Evolutionary conservation across 2,113 vertebrate species (phyloP).

Genomic region (Phylloscopus trochiloides): DNA sequence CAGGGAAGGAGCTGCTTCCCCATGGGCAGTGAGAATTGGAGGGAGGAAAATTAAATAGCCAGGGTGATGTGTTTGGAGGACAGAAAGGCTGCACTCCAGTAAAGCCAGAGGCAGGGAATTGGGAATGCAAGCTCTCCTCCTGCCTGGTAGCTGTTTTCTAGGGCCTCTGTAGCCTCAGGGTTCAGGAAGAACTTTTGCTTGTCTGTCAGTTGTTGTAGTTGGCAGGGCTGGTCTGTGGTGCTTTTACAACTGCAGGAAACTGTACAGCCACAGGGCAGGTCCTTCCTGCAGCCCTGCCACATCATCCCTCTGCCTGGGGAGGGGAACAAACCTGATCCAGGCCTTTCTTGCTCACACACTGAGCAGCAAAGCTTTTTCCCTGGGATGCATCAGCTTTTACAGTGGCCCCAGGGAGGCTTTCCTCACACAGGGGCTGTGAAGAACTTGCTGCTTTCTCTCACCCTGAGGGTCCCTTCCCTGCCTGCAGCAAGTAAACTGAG

Average conservation of each 20-base stretch:
- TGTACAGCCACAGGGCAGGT: not conserved
- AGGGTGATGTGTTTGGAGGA: not conserved
- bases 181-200: not conserved
- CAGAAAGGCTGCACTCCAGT: not conserved
- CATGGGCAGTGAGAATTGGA: not conserved
- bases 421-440: not conserved
- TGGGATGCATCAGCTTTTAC: not conserved
- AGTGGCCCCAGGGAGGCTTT: not conserved
- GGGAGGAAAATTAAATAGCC: not conserved
- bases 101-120: not conserved
- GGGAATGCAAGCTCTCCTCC: not conserved
- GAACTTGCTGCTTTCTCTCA: not conserved
- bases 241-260: not conserved
- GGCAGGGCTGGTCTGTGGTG: not conserved
- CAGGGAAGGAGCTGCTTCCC: not conserved
- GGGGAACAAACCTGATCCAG: not conserved
- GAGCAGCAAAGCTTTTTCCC: not conserved
- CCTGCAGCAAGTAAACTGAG: conserved; percentile 35
- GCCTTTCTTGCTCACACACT: not conserved
- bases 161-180: not conserved
- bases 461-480: not conserved
- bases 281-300: not conserved
- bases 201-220: not conserved
- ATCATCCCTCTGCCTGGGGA: accelerated
- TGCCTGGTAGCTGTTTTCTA: not conserved